Conservation (phyloP, 2,797 vertebrate species). For the Gobionotothen gibberifrons region DNA sequence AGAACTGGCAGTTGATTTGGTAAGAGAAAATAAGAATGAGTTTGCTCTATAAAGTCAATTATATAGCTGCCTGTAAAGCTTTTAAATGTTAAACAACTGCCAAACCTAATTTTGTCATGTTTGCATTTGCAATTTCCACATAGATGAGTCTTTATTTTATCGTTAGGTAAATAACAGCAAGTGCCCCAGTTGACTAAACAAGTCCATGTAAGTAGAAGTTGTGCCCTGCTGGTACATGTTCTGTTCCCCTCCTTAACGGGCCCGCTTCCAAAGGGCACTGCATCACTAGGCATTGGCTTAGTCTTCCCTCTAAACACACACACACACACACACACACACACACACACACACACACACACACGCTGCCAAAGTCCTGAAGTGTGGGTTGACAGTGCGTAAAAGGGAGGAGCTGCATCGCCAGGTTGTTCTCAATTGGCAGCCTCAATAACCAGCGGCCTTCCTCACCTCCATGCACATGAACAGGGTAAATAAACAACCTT, state of each 20-base stretch:
- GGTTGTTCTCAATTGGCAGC: conserved; percentile 51
- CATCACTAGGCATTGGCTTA: conserved; percentile 33
- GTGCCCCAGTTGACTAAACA: conserved; percentile 31
- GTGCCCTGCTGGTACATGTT: conserved; percentile 50
- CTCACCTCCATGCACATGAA: conserved; percentile 21
- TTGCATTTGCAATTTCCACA: not conserved
- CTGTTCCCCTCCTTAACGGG: conserved; percentile 26
- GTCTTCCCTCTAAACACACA: conserved; percentile 12
- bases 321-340: too few species aligned
- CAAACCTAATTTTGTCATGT: not conserved
- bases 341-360: conserved; percentile 5
- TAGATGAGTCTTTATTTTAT: not conserved
- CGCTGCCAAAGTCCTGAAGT: conserved; percentile 42
- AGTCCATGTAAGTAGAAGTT: conserved; percentile 37
- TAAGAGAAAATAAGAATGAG: conserved; percentile 1
- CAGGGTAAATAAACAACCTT: conserved; percentile 50
- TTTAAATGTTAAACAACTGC: not conserved
- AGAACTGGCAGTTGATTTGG: not conserved
- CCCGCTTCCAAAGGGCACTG: conserved; percentile 37
- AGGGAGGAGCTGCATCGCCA: conserved; percentile 33
- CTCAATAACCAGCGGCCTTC: conserved; percentile 16
- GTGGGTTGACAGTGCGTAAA: conserved; percentile 43
- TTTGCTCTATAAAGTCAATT: not conserved
- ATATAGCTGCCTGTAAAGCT: not conserved
- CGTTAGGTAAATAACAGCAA: conserved; percentile 28